These are phyloP conservation scores for Carassius gibelio DNA, from an alignment of 2,113 vertebrate genomes.

Conservation along the genomic window DNA sequence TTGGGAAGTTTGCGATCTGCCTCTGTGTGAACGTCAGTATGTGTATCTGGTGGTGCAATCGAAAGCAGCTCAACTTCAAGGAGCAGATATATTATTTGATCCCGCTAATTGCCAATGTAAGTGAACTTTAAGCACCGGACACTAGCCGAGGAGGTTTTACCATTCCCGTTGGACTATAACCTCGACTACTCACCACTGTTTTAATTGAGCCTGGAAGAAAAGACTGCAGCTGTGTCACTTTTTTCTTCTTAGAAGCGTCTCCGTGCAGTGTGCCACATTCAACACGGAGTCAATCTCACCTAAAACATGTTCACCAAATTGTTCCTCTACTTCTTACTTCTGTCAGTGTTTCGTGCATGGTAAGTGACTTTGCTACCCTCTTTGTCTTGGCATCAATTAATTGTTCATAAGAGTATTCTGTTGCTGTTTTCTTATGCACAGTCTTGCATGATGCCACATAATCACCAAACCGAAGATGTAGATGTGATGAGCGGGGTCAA, in stretches of 20 bases:
- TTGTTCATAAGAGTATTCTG: not conserved
- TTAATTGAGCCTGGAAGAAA: conserved; percentile 44
- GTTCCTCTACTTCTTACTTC: conserved; percentile 77
- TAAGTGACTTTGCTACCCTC: conserved; percentile 72
- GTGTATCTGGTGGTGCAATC: conserved; percentile 48
- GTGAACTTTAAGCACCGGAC: conserved; percentile 52
- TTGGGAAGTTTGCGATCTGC: conserved; percentile 59
- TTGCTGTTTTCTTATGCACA: not conserved
- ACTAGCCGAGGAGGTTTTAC: conserved; percentile 60
- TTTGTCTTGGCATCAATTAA: conserved; percentile 1
- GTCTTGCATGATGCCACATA: not conserved
- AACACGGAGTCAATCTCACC: conserved; percentile 63
- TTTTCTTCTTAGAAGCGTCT: conserved; percentile 40
- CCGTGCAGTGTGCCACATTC: conserved; percentile 53
- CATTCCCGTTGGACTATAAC: conserved; percentile 66
- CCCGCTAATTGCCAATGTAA: conserved; percentile 44
- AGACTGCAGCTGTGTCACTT: conserved; percentile 37
- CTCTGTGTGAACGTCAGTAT: conserved; percentile 56
- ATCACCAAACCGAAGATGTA: not conserved
- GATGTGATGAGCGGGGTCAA: no score
- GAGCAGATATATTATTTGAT: conserved; percentile 53
- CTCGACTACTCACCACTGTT: conserved; percentile 55
- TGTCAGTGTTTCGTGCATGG: conserved; percentile 83
- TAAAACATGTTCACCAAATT: conserved; percentile 82
- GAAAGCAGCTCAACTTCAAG: conserved; percentile 58